Evolutionary conservation across 1,140 invertebrate genomes (phyloP).

Genomic region (Mesaphorura yosii): DNA sequence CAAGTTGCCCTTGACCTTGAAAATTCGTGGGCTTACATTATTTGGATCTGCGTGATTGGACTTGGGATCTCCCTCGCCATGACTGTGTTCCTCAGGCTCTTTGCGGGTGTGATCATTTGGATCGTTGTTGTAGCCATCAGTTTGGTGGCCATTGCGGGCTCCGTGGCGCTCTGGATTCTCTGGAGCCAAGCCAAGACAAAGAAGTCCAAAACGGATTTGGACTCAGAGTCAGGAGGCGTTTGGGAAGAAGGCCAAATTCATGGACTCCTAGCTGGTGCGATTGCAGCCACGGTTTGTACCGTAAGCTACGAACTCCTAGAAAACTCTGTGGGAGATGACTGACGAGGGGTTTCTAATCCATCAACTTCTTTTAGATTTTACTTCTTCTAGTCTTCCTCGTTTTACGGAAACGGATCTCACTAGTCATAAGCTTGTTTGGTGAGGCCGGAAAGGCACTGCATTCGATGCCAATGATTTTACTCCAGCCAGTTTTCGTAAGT

Average conservation of each 20-base stretch:
- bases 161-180: constrained; percentile 51
- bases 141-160: constrained; percentile 46
- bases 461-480: constrained; percentile 54
- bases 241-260: neutral
- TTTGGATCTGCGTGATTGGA: constrained; percentile 49
- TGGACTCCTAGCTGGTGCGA: constrained; percentile 44
- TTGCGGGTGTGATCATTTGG: constrained; percentile 55
- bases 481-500: constrained; percentile 58
- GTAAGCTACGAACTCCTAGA: constrained; percentile 36
- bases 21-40: constrained; percentile 48
- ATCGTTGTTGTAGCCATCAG: constrained; percentile 49
- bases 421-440: constrained; percentile 57
- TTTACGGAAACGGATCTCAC: constrained; percentile 56
- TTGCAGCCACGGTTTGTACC: constrained; percentile 49
- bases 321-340: too few species aligned
- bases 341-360: constrained; percentile 15
- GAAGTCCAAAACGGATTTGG: constrained; percentile 32
- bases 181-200: constrained; percentile 36
- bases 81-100: constrained; percentile 48
- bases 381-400: constrained; percentile 53
- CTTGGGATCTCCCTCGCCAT: constrained; percentile 46
- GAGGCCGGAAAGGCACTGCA: constrained; percentile 62
- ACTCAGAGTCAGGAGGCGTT: constrained; percentile 21
- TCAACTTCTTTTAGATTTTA: constrained; percentile 39
- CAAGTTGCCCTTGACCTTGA: constrained; percentile 51